These are phyloP conservation scores for Fringilla coelebs DNA, from an alignment of 2,797 vertebrate genomes.

Conservation along the genomic window DNA sequence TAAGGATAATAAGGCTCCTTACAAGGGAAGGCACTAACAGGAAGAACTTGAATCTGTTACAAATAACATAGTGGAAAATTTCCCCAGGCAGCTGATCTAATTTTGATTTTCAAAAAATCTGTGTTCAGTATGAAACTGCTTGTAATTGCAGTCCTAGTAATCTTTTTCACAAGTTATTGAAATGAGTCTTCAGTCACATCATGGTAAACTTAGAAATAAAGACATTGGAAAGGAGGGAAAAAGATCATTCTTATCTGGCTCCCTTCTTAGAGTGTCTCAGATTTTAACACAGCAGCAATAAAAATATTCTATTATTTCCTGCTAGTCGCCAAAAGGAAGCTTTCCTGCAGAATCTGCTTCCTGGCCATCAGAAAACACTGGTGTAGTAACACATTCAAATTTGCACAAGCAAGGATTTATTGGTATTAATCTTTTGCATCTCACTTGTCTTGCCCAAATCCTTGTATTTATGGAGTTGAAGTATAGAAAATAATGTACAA, in stretches of 20 bases:
- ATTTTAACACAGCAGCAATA: neutral
- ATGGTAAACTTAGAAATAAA: neutral
- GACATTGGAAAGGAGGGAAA: neutral
- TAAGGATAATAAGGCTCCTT: neutral
- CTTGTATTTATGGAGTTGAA: conserved; percentile 20
- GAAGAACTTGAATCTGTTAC: conserved; percentile 15
- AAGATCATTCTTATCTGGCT: neutral
- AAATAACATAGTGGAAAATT: conserved; percentile 25
- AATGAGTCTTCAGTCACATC: conserved; percentile 3
- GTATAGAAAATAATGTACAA: conserved; percentile 27
- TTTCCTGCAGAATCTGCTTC: conserved; percentile 42
- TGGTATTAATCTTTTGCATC: neutral
- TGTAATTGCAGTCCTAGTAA: neutral
- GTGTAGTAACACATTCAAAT: neutral
- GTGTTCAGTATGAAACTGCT: neutral
- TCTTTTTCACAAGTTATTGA: conserved; percentile 12
- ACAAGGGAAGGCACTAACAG: neutral
- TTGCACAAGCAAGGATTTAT: neutral
- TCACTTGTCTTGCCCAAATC: neutral
- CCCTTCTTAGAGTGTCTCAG: neutral
- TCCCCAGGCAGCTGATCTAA: conserved; percentile 17
- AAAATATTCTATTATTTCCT: conserved; percentile 58
- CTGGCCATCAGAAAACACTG: neutral
- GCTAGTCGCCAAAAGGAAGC: neutral
- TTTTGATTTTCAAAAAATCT: conserved; percentile 37